Conservation (phyloP, 2,888 invertebrate species). For the Agapostemon virescens region DNA sequence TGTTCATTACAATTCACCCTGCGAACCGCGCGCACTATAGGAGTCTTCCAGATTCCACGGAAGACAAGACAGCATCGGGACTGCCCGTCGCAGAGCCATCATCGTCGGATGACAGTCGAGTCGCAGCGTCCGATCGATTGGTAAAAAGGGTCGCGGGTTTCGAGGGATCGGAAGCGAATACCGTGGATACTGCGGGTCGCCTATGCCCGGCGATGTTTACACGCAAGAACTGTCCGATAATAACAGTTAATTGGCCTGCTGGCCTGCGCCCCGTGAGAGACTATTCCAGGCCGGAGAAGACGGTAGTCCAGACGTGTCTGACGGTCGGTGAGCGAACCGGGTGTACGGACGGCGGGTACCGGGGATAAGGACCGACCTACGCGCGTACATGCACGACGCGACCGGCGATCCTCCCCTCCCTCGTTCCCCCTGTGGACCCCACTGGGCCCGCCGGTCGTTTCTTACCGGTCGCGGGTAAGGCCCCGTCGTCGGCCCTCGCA, state of each 20-base stretch:
- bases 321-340: slow-evolving; percentile 38
- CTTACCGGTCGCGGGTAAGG: slow-evolving; percentile 44
- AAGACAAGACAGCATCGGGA: not conserved
- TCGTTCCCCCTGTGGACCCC: not conserved
- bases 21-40: no score
- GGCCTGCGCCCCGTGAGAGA: slow-evolving; percentile 70
- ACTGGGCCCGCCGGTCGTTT: slow-evolving; percentile 26
- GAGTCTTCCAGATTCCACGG: not conserved
- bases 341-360: not conserved
- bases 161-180: slow-evolving; percentile 42
- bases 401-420: no score
- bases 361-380: slow-evolving; percentile 2
- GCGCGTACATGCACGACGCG: slow-evolving; percentile 30
- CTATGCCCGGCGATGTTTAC: slow-evolving; percentile 58
- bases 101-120: not conserved
- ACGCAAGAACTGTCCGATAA: slow-evolving; percentile 73
- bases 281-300: slow-evolving; percentile 41
- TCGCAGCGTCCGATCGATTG: slow-evolving; percentile 19
- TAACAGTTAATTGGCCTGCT: slow-evolving; percentile 74
- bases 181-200: slow-evolving; percentile 43
- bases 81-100: not conserved
- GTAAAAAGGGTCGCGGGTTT: slow-evolving; percentile 24
- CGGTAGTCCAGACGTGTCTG: slow-evolving; percentile 64
- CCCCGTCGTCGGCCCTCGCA: slow-evolving; percentile 22
- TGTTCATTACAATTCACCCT: no score